Percentiles rank a stretch among this genome's conserved stretches.
Evolutionary conservation across 2,797 vertebrate genomes (phyloP).

Genomic region (Centropyge bicolor): DNA sequence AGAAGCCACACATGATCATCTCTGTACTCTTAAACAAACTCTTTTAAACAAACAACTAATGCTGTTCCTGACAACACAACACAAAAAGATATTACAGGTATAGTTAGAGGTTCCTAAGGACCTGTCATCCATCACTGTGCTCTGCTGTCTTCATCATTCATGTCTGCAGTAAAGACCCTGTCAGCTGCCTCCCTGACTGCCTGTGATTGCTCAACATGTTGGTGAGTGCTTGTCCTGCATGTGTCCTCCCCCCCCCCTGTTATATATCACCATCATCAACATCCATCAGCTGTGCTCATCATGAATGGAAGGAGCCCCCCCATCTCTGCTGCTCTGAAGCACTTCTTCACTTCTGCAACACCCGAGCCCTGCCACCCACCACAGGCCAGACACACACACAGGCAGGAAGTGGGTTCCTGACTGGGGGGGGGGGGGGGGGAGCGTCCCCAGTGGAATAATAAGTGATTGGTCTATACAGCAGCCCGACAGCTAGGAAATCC

Average conservation of each 20-base stretch:
- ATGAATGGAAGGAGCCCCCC: slow-evolving; percentile 14
- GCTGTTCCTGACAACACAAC: not conserved
- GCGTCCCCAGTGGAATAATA: not conserved
- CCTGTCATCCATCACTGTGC: not conserved
- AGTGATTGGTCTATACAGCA: not conserved
- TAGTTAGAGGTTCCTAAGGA: not conserved
- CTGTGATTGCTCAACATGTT: not conserved
- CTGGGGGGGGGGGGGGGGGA: not conserved
- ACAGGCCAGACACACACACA: not conserved
- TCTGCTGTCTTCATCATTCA: not conserved
- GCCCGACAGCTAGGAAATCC: not conserved
- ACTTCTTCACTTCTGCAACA: not conserved
- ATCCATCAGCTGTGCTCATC: slow-evolving; percentile 28
- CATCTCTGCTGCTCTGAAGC: slow-evolving; percentile 26
- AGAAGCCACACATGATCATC: too few species aligned
- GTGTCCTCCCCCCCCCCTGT: slow-evolving; percentile 14
- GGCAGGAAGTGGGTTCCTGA: not conserved
- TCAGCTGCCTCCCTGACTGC: not conserved
- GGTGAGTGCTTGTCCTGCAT: not conserved
- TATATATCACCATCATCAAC: slow-evolving; percentile 24
- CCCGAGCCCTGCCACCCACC: not conserved
- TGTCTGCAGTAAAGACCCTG: not conserved
- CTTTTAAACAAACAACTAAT: not conserved
- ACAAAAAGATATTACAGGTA: not conserved
- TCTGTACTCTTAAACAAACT: too few species aligned